A percentile compares a stretch with the other conserved stretches of the same genome.
Evolutionary conservation across 2,888 invertebrate species (phyloP).

Genomic region (Andrena bucephala): DNA sequence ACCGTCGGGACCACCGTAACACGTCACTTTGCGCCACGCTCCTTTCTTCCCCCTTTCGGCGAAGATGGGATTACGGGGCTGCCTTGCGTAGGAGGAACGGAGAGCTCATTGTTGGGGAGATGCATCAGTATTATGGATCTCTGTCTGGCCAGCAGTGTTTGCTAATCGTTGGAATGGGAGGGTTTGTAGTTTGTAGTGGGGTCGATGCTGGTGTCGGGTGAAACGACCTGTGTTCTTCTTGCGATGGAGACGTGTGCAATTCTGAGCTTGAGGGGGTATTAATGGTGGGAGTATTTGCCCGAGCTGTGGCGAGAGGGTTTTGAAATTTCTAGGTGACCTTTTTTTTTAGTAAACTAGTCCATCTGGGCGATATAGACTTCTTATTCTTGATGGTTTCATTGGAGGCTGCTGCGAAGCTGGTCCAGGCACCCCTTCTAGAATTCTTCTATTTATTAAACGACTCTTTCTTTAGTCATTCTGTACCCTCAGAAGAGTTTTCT

Average conservation of each 20-base stretch:
- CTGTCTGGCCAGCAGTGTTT: neutral
- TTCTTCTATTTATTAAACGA: too few species aligned
- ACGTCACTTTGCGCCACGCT: too few species aligned
- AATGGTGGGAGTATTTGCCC: neutral
- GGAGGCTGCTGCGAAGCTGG: too few species aligned
- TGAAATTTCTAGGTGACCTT: too few species aligned
- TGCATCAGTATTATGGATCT: neutral
- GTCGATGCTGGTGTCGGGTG: neutral
- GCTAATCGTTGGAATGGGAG: neutral
- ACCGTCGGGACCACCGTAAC: slow-evolving; percentile 14
- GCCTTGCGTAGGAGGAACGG: neutral
- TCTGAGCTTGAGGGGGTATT: neutral
- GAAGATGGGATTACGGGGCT: neutral
- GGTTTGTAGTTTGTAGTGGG: neutral
- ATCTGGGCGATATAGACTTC: too few species aligned
- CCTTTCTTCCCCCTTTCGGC: too few species aligned
- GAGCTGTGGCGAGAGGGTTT: neutral
- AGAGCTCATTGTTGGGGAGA: neutral
- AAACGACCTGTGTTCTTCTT: neutral
- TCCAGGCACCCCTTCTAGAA: too few species aligned
- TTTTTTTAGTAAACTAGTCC: too few species aligned
- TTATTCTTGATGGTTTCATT: too few species aligned
- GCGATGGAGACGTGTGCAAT: neutral
- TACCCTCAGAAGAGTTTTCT: too few species aligned
- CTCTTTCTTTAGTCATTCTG: too few species aligned